Percentiles rank a stretch among this genome's conserved stretches.
Conservation (phyloP, 2,797 vertebrate species). For the Amniataba percoides region DNA sequence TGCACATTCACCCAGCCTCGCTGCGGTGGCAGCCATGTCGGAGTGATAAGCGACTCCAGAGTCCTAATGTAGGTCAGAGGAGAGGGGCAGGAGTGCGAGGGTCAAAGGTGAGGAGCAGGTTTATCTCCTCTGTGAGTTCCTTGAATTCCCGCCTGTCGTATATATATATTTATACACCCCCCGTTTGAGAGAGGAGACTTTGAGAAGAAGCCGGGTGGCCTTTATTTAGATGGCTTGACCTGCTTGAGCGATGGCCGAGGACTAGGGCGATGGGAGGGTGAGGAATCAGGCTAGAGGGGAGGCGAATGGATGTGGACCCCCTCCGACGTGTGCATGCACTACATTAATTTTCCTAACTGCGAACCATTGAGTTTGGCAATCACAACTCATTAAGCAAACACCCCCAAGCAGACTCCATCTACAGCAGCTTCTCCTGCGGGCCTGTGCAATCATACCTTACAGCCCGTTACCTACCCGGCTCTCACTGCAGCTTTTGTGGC, state of each 20-base stretch:
- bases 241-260: constrained; percentile 45
- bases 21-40: not conserved
- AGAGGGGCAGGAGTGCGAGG: constrained; percentile 19
- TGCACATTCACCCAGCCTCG: constrained; percentile 6
- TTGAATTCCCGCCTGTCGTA: constrained; percentile 40
- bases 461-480: constrained; percentile 47
- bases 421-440: constrained; percentile 30
- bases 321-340: constrained; percentile 2
- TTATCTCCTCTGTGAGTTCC: constrained; percentile 51
- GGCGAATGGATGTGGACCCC: constrained; percentile 31
- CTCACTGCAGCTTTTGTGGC: constrained; percentile 53
- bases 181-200: constrained; percentile 9
- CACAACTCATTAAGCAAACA: constrained; percentile 53
- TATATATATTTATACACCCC: not conserved
- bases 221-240: constrained; percentile 69
- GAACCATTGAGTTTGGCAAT: constrained; percentile 44
- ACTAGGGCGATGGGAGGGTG: not conserved
- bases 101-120: constrained; percentile 51
- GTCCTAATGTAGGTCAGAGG: constrained; percentile 45
- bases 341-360: constrained; percentile 44
- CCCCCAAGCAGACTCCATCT: not conserved
- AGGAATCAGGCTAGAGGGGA: not conserved
- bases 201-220: not conserved
- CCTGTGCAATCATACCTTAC: constrained; percentile 44
- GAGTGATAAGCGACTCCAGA: constrained; percentile 40